Percentiles rank a stretch among this genome's conserved stretches.
phyloP scores from a whole-genome alignment of 2,797 vertebrate genomes.

The Enteromius mattozi region DNA sequence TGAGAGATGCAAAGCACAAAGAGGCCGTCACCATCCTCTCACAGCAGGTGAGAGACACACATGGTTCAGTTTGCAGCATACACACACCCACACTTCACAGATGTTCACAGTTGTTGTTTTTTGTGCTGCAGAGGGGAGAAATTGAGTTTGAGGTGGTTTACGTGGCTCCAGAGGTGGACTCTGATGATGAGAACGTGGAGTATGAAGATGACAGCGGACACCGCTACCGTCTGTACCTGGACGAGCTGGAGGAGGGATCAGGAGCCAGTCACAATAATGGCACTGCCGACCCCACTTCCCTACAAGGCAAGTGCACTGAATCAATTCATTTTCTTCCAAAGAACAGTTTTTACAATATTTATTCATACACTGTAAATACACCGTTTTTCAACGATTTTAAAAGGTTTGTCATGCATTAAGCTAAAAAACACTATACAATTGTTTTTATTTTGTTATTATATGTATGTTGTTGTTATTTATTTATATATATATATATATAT shows the following conservation, averaged over 20 bases:
- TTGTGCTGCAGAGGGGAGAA: slow-evolving; percentile 85
- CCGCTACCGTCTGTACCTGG: slow-evolving; percentile 94
- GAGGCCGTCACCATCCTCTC: slow-evolving; percentile 98
- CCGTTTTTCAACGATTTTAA: neutral
- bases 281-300: slow-evolving; percentile 77
- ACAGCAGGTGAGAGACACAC: slow-evolving; percentile 84
- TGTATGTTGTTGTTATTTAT: too few relatives aligned
- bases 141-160: slow-evolving; percentile 99
- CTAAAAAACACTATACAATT: too few relatives aligned
- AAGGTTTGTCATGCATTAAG: too few relatives aligned
- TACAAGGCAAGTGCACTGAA: slow-evolving; percentile 80
- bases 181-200: slow-evolving; percentile 97
- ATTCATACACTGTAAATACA: neutral
- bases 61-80: neutral
- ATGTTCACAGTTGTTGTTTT: neutral
- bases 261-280: slow-evolving; percentile 75
- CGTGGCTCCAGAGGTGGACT: slow-evolving; percentile 97
- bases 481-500: too few relatives aligned
- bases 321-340: neutral
- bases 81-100: neutral
- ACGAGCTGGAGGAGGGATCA: slow-evolving; percentile 88
- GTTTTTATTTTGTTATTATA: too few relatives aligned
- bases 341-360: neutral
- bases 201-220: slow-evolving; percentile 98
- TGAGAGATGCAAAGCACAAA: slow-evolving; percentile 97